Evolutionary conservation across 1,140 invertebrate genomes (phyloP).

Genomic region (Cydia amplana): DNA sequence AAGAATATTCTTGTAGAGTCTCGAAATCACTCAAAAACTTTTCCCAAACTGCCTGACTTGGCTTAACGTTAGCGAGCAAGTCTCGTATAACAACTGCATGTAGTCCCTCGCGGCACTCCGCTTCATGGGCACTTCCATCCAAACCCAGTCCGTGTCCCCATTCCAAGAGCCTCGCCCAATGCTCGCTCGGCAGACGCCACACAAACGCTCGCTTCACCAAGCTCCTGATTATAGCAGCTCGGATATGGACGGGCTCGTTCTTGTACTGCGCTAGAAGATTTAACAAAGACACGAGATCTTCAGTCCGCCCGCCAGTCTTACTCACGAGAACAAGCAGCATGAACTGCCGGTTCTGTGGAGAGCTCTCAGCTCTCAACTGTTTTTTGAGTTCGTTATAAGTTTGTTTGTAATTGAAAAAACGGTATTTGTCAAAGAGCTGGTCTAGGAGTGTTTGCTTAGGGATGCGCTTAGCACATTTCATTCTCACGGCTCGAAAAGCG

Average conservation of each 20-base stretch:
- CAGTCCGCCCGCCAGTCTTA: constrained; percentile 53
- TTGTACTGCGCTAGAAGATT: constrained; percentile 44
- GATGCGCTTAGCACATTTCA: no score
- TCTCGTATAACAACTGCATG: constrained; percentile 54
- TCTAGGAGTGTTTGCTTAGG: constrained; percentile 2
- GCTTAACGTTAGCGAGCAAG: constrained; percentile 40
- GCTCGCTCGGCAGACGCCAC: constrained; percentile 51
- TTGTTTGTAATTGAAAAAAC: constrained; percentile 52
- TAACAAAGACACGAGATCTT: constrained; percentile 49
- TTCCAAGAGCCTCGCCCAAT: constrained; percentile 49
- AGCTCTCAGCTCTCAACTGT: constrained; percentile 46
- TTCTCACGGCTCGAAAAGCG: no score
- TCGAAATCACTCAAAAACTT: constrained; percentile 51
- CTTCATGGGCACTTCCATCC: constrained; percentile 43
- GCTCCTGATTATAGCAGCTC: constrained; percentile 59
- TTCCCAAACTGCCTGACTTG: constrained; percentile 36
- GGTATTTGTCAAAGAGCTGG: constrained; percentile 52
- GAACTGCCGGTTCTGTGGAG: constrained; percentile 50
- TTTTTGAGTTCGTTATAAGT: constrained; percentile 54
- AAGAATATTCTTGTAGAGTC: constrained; percentile 48
- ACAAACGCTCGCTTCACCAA: constrained; percentile 55
- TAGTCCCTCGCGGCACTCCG: constrained; percentile 54
- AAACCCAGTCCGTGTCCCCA: constrained; percentile 54
- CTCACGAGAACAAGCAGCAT: constrained; percentile 65
- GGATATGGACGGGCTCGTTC: constrained; percentile 56